A percentile compares a stretch with the other conserved stretches of the same genome.
phyloP scores from a whole-genome alignment of 2,888 invertebrate species.

The Micoletzkya japonica region DNA sequence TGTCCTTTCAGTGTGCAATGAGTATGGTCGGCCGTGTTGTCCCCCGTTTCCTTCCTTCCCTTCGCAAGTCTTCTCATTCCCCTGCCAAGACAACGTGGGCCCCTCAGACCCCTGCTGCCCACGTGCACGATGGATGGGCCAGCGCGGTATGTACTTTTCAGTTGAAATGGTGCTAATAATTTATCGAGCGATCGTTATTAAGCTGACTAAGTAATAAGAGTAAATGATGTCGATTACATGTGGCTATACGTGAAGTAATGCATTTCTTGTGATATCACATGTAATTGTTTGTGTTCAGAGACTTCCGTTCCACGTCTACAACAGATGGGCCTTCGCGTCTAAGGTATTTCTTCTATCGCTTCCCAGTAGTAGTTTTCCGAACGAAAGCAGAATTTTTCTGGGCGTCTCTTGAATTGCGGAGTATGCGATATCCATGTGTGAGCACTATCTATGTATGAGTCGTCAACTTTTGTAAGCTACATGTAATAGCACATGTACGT shows the following conservation, averaged over 20 bases:
- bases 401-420: neutral
- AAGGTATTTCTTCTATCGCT: no score
- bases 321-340: slow-evolving; percentile 52
- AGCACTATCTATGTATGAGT: neutral
- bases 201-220: neutral
- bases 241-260: neutral
- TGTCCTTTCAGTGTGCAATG: no score
- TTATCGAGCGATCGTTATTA: neutral
- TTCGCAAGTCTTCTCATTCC: slow-evolving; percentile 9
- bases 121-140: slow-evolving; percentile 59
- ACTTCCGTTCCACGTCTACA: slow-evolving; percentile 52
- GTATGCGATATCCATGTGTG: neutral
- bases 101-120: slow-evolving; percentile 49
- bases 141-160: slow-evolving; percentile 50
- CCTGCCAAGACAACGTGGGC: slow-evolving; percentile 21
- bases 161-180: no score
- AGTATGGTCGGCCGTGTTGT: no score
- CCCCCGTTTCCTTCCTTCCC: no score
- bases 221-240: no score
- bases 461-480: no score
- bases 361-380: neutral
- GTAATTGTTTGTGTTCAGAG: slow-evolving; percentile 41
- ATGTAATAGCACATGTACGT: no score
- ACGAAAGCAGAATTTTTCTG: neutral
- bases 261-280: neutral